Base-by-base conservation (phyloP, 1,140 invertebrate species). In the Phymastichus coffea region DNA sequence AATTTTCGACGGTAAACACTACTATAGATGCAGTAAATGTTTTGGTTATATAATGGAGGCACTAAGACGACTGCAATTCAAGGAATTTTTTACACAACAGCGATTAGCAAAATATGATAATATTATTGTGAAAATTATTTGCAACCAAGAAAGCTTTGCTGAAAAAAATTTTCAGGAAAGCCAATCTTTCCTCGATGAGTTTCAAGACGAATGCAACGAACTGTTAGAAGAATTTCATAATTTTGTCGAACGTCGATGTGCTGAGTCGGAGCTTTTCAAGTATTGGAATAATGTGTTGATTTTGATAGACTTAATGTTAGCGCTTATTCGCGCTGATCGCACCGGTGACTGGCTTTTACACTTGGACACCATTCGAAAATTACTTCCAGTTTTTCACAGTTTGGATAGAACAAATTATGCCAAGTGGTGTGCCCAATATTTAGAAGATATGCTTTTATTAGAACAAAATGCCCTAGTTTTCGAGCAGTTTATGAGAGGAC, bases 401-500 rank as follows among this genome's bases (percentile, higher is more conserved):
- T 33, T 61, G 8, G 61, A 66, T 35, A 33, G 53, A 30, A 43
- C 37, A n/a, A 60, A 63, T 53, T 66, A 66, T 37, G 38, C 49
- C 20, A 26, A 54, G 30, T 66, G 53, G 53, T 14, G 23, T 23
- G 6, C 48, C 8, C 15, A 63, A 35, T 61, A 55, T 19, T 28
- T 57, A 10, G 25, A 60, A 38, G 61, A 63, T 37, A 53, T 57
- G 30, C 38, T 35, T 15, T 3, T 14, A 22, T 38, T 57, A 15
- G 19, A 35, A 26, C 25, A 37, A 22, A 47, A 33, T 9, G 14
- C 43, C 12, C 43, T 35, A 12, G 43, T 57, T 20, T 57, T 22
- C 26, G 30, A 47, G 12, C 15, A 57, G 19, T 48, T 57, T 40
- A 14, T 38, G 10, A 22, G 40, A 20, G 43, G 55, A 2, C 8